phyloP scores from a whole-genome alignment of 2,888 invertebrate genomes.

The Marronus borbonicus region DNA sequence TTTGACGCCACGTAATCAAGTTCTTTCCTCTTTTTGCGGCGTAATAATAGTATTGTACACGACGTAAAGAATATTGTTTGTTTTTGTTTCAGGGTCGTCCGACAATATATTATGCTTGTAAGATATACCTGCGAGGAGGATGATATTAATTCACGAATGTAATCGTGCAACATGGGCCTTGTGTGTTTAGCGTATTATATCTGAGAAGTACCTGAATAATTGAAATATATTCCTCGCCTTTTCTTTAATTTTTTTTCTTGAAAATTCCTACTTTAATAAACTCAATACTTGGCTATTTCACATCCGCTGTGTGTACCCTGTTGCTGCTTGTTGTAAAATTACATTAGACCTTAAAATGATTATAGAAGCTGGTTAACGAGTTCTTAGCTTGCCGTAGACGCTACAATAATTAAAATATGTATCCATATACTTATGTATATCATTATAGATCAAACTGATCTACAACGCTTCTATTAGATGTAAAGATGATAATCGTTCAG shows the following conservation, averaged over 20 bases:
- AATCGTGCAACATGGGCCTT: neutral
- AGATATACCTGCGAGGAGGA: neutral
- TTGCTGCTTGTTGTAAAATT: neutral
- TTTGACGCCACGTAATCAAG: neutral
- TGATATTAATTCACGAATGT: neutral
- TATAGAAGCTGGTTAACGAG: no score
- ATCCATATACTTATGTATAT: neutral
- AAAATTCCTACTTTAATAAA: neutral
- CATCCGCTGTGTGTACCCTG: neutral
- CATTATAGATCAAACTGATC: neutral
- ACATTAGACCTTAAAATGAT: neutral
- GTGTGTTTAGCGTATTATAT: neutral
- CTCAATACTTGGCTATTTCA: neutral
- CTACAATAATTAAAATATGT: no score
- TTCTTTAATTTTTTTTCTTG: no score
- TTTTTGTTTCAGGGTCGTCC: neutral
- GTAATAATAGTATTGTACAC: neutral
- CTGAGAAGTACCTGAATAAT: no score
- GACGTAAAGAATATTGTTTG: neutral
- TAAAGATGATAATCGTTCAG: neutral
- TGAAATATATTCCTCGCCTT: no score
- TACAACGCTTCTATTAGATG: neutral
- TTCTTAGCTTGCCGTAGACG: no score
- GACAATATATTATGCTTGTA: neutral
- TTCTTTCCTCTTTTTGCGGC: neutral